Evolutionary conservation across 2,888 invertebrate species (phyloP).

Genomic region (Augiades crinisus): DNA sequence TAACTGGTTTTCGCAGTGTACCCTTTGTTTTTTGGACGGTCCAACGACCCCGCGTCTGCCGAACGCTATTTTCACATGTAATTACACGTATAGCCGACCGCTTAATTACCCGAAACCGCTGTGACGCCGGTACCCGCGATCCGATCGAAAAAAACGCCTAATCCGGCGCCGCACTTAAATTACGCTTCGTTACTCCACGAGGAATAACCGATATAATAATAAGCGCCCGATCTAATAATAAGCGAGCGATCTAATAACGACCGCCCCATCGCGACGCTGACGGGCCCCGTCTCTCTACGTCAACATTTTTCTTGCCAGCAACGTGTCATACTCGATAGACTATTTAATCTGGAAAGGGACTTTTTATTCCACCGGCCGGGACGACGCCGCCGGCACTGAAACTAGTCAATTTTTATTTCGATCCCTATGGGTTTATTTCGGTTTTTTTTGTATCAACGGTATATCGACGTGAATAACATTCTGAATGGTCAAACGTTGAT

Average conservation of each 20-base stretch:
- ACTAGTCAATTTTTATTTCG: constrained; percentile 45
- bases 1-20: too few relatives aligned
- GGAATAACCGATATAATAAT: too few relatives aligned
- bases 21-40: constrained; percentile 50
- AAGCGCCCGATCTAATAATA: too few relatives aligned
- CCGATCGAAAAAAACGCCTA: constrained; percentile 56
- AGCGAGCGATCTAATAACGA: constrained; percentile 52
- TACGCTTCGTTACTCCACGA: constrained; percentile 57
- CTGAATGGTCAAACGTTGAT: constrained; percentile 4
- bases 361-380: not conserved
- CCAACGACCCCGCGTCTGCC: constrained; percentile 56
- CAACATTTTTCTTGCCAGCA: constrained; percentile 61
- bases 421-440: not conserved
- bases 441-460: not conserved
- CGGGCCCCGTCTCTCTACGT: constrained; percentile 61
- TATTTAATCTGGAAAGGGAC: constrained; percentile 32
- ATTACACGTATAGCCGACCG: constrained; percentile 67
- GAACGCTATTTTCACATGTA: constrained; percentile 67
- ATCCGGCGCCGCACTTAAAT: constrained; percentile 60
- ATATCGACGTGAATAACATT: constrained; percentile 1
- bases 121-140: constrained; percentile 53
- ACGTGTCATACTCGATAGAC: constrained; percentile 47
- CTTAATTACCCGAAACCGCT: constrained; percentile 71
- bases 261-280: constrained; percentile 27
- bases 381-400: constrained; percentile 22